phyloP scores from a whole-genome alignment of 2,113 vertebrate genomes.

The Physeter macrocephalus region DNA sequence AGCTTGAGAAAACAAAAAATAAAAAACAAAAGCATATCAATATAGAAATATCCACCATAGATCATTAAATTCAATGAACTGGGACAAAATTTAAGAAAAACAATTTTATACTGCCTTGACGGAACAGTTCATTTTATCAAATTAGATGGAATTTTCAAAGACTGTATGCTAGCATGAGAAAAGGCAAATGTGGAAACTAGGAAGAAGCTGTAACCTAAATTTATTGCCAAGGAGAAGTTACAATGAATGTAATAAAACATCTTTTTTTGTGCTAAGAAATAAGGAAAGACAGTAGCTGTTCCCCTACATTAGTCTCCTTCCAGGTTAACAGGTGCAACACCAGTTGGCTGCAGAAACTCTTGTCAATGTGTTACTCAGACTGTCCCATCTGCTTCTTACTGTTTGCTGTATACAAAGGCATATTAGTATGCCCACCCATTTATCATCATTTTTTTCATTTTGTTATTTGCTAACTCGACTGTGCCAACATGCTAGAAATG shows the following conservation, averaged over 20 bases:
- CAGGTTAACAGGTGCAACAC: constrained; percentile 22
- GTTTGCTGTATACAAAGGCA: neutral
- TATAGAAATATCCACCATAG: neutral
- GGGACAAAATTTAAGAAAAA: constrained; percentile 12
- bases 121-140: neutral
- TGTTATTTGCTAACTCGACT: neutral
- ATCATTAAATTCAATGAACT: neutral
- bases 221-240: neutral
- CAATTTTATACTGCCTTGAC: neutral
- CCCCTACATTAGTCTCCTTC: neutral
- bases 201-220: neutral
- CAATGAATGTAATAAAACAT: constrained; percentile 24
- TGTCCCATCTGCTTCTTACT: neutral
- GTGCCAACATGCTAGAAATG: neutral
- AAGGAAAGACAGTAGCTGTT: neutral
- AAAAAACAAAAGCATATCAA: neutral
- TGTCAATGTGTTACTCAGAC: neutral
- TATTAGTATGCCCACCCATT: neutral
- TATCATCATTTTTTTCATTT: neutral
- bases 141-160: neutral
- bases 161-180: neutral
- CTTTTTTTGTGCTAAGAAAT: constrained; percentile 23
- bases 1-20: neutral
- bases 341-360: constrained; percentile 8
- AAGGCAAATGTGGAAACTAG: neutral